Base-by-base conservation (phyloP, 2,888 invertebrate species). In the Notodonta dromedarius region DNA sequence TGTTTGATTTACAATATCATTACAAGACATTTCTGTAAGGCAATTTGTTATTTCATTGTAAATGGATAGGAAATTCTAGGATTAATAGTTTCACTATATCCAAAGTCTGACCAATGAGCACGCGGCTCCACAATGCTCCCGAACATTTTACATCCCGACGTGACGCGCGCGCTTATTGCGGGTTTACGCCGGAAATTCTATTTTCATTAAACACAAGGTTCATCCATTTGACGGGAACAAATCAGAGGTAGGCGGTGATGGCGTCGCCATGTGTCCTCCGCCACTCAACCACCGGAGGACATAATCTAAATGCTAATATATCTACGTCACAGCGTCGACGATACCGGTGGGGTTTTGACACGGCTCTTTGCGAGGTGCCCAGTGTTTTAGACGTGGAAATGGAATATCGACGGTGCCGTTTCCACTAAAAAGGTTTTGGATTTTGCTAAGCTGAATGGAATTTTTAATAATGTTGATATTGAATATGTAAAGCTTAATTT, bases 301-400 rank as follows among this genome's bases (percentile, higher is more conserved):
- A 89, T 89, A 87, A 90, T 90, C 89, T 90, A 90, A 87, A 90
- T 90, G 90, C 88, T 88, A 90, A 90, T 90, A 87, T 80, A 80
- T 86, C 82, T 75, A 74, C 82, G 85, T 85, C 85, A 84, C 69
- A 61, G 71, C 64, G 63, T 68, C 68, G 63, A 62, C 73, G 66
- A 66, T 75, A 68, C 64, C 70, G 65, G 59, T 46, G 58, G 59
- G 58, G 65, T 64, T 69, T 67, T 73, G 74, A 77, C 65, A 65
- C 61, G 56, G 54, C 64, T 66, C 44, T 66, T 59, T 63, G 59
- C 63, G 54, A 59, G 62, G 61, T 54, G 54, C 44, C 59, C 59
- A 50, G 55, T 57, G 65, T 62, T 66, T 40, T 61, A 60, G 59
- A 63, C 61, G 53, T 14, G 24, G 46, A 46, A 58, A 56, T 56